A percentile compares a stretch with the other conserved stretches of the same genome.
These are phyloP conservation scores for Craniophora ligustri DNA, from an alignment of 2,888 invertebrate genomes.

Conservation along the genomic window DNA sequence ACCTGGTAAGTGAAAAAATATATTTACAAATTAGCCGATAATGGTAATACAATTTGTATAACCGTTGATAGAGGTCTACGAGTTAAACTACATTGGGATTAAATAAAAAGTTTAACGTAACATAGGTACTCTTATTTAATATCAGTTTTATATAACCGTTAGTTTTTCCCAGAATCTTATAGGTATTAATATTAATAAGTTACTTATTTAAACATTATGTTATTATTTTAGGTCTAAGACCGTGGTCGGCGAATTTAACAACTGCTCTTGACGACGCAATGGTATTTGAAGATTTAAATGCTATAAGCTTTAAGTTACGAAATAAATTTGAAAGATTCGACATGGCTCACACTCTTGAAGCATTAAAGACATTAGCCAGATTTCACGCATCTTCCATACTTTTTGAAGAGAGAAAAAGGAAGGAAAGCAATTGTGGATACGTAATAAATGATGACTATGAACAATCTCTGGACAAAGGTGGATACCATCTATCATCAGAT, in stretches of 20 bases:
- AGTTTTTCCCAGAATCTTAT: too few relatives aligned
- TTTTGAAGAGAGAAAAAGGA: constrained; percentile 80
- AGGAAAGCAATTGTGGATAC: constrained; percentile 62
- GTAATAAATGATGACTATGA: constrained; percentile 70
- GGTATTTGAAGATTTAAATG: constrained; percentile 80
- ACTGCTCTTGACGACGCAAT: constrained; percentile 69
- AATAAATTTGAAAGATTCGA: constrained; percentile 80
- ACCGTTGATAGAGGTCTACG: too few relatives aligned
- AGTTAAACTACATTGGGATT: too few relatives aligned
- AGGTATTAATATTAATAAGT: too few relatives aligned
- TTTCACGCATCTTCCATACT: constrained; percentile 87
- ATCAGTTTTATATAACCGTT: too few relatives aligned
- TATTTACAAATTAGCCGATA: too few relatives aligned
- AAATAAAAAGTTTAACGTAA: too few relatives aligned
- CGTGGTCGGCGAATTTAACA: constrained; percentile 75
- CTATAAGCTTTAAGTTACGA: constrained; percentile 66
- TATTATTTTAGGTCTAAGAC: constrained; percentile 66
- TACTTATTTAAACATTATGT: neutral
- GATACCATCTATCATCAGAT: constrained; percentile 64
- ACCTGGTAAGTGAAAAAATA: constrained; percentile 63
- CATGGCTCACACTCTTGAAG: constrained; percentile 79
- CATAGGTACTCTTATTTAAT: too few relatives aligned
- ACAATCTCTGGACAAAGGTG: constrained; percentile 64
- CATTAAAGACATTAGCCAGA: constrained; percentile 80
- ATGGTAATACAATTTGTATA: too few relatives aligned